Evolutionary conservation across 64 coral and sea anemone genomes (phyloP).

Genomic region (Pachyseris speciosa): DNA sequence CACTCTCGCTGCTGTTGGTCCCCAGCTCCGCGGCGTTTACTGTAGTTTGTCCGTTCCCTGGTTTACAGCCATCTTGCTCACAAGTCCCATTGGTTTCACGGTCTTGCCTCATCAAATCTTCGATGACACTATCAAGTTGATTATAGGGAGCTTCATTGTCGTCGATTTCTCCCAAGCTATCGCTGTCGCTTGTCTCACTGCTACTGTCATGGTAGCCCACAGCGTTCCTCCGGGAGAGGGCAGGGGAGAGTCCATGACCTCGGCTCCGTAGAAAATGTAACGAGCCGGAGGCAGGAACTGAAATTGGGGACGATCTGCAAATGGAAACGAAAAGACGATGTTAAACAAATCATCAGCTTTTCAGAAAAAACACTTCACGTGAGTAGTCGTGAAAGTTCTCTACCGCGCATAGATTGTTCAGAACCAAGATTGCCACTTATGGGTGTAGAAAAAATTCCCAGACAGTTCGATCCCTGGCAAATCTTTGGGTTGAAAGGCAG

Average conservation of each 20-base stretch:
- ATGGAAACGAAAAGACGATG: neutral
- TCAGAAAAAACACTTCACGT: no score
- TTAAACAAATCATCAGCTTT: neutral
- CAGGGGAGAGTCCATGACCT: constrained; percentile 58
- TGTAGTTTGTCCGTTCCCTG: neutral
- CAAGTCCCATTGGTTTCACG: neutral
- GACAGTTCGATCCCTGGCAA: no score
- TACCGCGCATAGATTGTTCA: no score
- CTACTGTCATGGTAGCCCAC: neutral
- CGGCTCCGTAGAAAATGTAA: constrained; percentile 76
- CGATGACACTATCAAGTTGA: neutral
- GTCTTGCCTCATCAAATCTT: neutral
- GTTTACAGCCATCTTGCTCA: neutral
- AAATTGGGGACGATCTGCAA: constrained; percentile 37
- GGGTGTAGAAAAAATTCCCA: no score
- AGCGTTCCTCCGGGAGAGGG: constrained; percentile 9
- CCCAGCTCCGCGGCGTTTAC: neutral
- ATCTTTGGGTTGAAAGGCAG: no score
- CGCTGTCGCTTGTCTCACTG: constrained; percentile 37
- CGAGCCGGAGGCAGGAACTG: constrained; percentile 47
- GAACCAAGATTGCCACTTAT: no score
- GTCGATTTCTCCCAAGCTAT: constrained; percentile 31
- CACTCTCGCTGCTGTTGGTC: neutral
- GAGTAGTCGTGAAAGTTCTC: no score
- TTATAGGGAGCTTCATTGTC: constrained; percentile 6